Evolutionary conservation across 2,113 vertebrate species (phyloP).

Genomic region (Patagioenas fasciata): DNA sequence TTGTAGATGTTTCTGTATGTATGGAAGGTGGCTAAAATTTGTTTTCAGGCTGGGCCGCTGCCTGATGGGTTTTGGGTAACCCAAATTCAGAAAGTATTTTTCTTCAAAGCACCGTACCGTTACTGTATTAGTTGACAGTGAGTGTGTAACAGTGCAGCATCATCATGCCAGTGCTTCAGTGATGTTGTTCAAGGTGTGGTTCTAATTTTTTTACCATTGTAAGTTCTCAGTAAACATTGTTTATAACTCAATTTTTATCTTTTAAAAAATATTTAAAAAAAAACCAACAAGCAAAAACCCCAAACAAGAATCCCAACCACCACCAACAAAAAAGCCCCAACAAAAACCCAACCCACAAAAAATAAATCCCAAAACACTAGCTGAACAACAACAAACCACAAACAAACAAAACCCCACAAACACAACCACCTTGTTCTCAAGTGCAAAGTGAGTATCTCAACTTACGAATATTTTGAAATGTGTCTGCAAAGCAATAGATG

Average conservation of each 20-base stretch:
- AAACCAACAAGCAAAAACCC: no score
- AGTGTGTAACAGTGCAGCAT: background rate
- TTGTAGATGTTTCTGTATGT: background rate
- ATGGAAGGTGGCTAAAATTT: background rate
- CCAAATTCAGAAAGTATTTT: background rate
- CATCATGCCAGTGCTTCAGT: background rate
- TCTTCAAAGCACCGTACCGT: background rate
- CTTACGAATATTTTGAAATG: background rate
- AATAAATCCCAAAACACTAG: background rate
- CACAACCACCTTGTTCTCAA: background rate
- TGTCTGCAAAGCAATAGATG: background rate
- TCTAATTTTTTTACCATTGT: background rate
- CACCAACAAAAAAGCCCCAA: no score
- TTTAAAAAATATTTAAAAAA: accelerated
- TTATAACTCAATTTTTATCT: background rate
- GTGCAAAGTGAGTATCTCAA: background rate
- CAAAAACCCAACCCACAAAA: no score
- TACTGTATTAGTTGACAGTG: background rate
- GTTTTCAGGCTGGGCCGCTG: accelerated
- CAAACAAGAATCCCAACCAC: no score
- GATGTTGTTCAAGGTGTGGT: background rate
- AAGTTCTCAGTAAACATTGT: background rate
- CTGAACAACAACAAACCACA: background rate
- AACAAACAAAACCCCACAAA: no score
- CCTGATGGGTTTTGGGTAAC: background rate